Conservation (phyloP, 2,113 vertebrate species). For the Pseudonaja textilis region DNA sequence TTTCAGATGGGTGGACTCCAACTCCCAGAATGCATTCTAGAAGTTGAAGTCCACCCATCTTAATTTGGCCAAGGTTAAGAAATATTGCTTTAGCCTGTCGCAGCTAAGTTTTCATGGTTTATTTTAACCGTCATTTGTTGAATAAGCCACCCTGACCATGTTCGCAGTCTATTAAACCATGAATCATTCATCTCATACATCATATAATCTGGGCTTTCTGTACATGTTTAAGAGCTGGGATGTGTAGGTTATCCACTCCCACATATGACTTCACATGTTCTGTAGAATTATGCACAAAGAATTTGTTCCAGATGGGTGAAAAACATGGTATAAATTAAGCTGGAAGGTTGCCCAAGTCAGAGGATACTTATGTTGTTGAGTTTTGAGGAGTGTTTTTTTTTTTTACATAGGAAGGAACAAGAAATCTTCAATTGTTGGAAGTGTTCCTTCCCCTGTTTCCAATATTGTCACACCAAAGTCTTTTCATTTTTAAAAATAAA, state of each 20-base stretch:
- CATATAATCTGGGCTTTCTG: neutral
- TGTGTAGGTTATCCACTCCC: neutral
- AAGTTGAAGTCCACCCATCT: neutral
- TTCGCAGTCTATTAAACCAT: neutral
- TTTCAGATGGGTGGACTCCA: neutral
- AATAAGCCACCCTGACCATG: neutral
- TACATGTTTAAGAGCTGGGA: neutral
- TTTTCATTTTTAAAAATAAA: constrained; percentile 30
- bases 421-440: neutral
- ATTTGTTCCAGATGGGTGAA: neutral
- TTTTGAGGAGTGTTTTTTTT: neutral
- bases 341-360: neutral
- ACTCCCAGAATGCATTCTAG: neutral
- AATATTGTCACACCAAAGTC: neutral
- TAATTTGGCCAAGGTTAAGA: neutral
- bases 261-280: neutral
- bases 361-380: neutral
- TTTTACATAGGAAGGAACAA: neutral
- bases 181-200: neutral
- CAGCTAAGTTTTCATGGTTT: neutral
- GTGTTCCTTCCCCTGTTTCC: neutral
- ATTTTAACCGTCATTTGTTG: neutral
- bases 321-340: neutral
- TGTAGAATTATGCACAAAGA: neutral
- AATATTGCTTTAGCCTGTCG: neutral